A percentile compares a stretch with the other conserved stretches of the same genome.
phyloP scores from a whole-genome alignment of 1,140 invertebrate species.

The Luehdorfia chinensis region DNA sequence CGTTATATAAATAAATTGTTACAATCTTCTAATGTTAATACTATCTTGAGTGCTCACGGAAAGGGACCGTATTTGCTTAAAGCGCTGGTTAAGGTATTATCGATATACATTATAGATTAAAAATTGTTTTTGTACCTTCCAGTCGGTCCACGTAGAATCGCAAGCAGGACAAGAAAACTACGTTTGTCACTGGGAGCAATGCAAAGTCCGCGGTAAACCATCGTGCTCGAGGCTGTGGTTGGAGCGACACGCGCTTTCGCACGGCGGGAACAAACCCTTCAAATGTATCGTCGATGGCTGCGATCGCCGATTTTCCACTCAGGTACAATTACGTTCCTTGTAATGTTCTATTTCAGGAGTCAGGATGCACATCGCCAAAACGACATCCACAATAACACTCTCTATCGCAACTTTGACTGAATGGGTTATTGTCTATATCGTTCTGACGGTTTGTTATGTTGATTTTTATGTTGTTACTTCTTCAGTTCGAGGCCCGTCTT shows the following conservation, averaged over 20 bases:
- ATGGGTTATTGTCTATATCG: slow-evolving; percentile 45
- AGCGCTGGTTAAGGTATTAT: too few relatives aligned
- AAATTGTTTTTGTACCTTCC: too few relatives aligned
- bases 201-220: slow-evolving; percentile 95
- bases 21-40: too few relatives aligned
- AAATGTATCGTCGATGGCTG: slow-evolving; percentile 97
- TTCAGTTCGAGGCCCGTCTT: slow-evolving; percentile 15
- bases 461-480: slow-evolving; percentile 22
- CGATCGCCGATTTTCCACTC: slow-evolving; percentile 92
- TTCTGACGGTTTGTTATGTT: slow-evolving; percentile 40
- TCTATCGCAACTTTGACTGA: too few relatives aligned
- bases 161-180: slow-evolving; percentile 90
- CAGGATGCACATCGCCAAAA: slow-evolving; percentile 41
- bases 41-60: too few relatives aligned
- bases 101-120: too few relatives aligned
- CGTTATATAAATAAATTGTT: too few relatives aligned
- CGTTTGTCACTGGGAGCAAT: slow-evolving; percentile 94
- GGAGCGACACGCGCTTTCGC: slow-evolving; percentile 93
- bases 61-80: too few relatives aligned
- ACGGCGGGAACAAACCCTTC: slow-evolving; percentile 96
- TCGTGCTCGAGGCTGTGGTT: slow-evolving; percentile 95
- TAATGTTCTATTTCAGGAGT: slow-evolving; percentile 18
- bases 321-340: slow-evolving; percentile 80
- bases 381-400: slow-evolving; percentile 41
- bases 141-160: slow-evolving; percentile 89